Evolutionary conservation across 2,113 vertebrate genomes (phyloP).

Genomic region (Peromyscus leucopus): DNA sequence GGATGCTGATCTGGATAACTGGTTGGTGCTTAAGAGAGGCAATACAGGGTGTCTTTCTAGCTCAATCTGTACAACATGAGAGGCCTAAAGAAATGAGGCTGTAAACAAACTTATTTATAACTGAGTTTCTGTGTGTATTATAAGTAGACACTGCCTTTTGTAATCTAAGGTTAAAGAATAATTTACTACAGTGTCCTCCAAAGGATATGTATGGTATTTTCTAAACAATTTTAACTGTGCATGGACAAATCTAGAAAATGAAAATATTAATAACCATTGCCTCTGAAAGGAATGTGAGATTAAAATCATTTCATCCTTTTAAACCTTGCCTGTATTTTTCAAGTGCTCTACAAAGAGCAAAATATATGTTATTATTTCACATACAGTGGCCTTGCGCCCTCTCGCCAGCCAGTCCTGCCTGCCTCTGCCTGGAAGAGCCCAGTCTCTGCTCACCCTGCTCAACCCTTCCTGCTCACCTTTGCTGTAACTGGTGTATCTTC

Average conservation of each 20-base stretch:
- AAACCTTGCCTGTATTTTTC: conserved; percentile 45
- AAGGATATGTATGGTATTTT: background rate
- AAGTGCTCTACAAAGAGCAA: conserved; percentile 3
- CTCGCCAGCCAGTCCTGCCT: background rate
- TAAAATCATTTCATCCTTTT: conserved; percentile 23
- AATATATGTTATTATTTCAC: background rate
- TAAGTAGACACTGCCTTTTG: conserved; percentile 14
- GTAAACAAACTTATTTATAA: background rate
- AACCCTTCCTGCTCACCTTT: background rate
- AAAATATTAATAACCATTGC: conserved; percentile 44
- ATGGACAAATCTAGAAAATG: conserved; percentile 14
- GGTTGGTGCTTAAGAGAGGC: background rate
- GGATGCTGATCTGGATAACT: background rate
- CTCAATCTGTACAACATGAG: background rate
- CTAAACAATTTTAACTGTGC: conserved; percentile 8
- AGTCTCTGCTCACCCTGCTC: background rate
- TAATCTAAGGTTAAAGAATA: conserved; percentile 36
- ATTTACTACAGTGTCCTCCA: background rate
- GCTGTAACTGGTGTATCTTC: background rate
- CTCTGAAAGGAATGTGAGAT: conserved; percentile 52
- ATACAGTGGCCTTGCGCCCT: background rate
- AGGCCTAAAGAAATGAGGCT: background rate
- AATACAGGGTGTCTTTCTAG: background rate
- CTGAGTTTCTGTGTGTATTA: background rate
- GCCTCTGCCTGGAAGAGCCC: background rate